These are phyloP conservation scores for Bactericera cockerelli DNA, from an alignment of 1,140 invertebrate species.

Conservation along the genomic window DNA sequence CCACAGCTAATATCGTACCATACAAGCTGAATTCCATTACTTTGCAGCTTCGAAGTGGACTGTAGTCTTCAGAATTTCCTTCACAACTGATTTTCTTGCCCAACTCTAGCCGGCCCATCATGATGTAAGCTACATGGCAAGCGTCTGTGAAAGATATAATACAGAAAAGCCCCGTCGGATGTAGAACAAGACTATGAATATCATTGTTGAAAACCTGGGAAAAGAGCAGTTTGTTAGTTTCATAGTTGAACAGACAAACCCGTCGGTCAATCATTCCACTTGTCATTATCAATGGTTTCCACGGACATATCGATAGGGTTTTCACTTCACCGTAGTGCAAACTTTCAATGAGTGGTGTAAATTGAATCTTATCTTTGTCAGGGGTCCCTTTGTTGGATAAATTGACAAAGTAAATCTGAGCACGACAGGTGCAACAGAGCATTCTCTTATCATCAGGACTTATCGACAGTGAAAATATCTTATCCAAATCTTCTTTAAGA, in stretches of 20 bases:
- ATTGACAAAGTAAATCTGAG: conserved; percentile 41
- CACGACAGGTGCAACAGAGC: conserved; percentile 39
- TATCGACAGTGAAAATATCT: conserved; percentile 37
- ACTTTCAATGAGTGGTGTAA: conserved; percentile 44
- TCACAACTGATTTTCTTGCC: not conserved
- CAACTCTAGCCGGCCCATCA: not conserved
- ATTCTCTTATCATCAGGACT: conserved; percentile 39
- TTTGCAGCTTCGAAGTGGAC: not conserved
- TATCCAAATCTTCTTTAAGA: conserved; percentile 29
- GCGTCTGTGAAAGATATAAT: not conserved
- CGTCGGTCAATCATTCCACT: conserved; percentile 62
- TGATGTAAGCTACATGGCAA: not conserved
- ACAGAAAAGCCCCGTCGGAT: conserved; percentile 41
- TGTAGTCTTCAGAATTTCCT: not conserved
- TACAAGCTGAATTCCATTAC: not conserved
- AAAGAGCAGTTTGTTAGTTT: conserved; percentile 57
- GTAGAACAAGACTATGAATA: conserved; percentile 58
- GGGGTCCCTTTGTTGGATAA: conserved; percentile 36
- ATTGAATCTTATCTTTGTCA: conserved; percentile 28
- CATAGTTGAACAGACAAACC: conserved; percentile 79
- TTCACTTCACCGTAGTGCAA: conserved; percentile 67
- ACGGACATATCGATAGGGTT: conserved; percentile 60
- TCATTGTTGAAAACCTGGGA: conserved; percentile 68
- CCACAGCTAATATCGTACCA: not conserved
- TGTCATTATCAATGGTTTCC: conserved; percentile 79